Conservation (phyloP, 53 echinoderm and acorn worm genomes). For the Zoroaster sp. region DNA sequence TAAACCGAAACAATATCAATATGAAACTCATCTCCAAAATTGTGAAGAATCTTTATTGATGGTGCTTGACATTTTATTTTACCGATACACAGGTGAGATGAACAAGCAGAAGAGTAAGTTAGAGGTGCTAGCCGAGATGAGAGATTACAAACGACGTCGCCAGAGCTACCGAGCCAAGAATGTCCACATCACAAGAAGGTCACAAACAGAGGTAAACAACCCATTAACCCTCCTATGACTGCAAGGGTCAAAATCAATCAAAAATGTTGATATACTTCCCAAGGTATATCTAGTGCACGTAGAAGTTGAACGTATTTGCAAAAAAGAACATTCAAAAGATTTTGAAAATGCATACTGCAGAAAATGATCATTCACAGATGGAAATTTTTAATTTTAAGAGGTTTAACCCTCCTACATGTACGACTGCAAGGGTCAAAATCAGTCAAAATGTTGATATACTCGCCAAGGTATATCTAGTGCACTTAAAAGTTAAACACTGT, state of each 20-base stretch:
- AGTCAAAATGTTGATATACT: too few species aligned
- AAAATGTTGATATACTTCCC: too few species aligned
- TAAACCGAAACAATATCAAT: too few species aligned
- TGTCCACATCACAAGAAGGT: constrained; percentile 87
- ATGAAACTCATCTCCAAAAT: too few species aligned
- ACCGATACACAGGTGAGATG: constrained; percentile 12
- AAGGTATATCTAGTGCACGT: too few species aligned
- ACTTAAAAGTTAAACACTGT: too few species aligned
- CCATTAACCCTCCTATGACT: too few species aligned
- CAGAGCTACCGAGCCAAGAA: constrained; percentile 96
- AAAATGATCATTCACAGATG: background rate
- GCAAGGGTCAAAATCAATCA: too few species aligned
- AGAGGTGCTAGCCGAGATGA: constrained; percentile 75
- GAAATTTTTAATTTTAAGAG: too few species aligned
- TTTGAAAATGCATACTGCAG: background rate
- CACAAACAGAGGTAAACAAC: constrained; percentile 81
- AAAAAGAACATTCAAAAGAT: background rate
- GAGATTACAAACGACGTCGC: constrained; percentile 89
- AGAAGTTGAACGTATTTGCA: background rate
- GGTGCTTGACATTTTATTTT: background rate
- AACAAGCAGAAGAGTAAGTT: constrained; percentile 48
- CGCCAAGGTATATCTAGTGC: too few species aligned
- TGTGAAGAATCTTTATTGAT: background rate
- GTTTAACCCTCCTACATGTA: too few species aligned
- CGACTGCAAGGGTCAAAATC: too few species aligned